Percentiles rank a stretch among this genome's conserved stretches.
phyloP scores from a whole-genome alignment of 2,113 vertebrate species.

The Prunella himalayana region DNA sequence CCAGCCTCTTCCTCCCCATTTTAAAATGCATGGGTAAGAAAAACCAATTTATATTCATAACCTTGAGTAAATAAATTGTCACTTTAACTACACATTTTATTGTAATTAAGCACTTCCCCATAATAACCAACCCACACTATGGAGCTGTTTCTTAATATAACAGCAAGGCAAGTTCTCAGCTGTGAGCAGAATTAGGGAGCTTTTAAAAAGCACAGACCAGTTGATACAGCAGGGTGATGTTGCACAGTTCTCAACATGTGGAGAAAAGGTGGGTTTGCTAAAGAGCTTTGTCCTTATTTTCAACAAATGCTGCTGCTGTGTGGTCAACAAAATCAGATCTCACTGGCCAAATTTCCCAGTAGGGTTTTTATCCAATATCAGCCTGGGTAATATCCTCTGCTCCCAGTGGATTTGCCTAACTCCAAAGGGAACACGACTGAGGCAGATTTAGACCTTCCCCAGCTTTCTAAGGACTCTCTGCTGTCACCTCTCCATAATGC shows the following conservation, averaged over 20 bases:
- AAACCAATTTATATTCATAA: background rate
- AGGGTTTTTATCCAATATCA: background rate
- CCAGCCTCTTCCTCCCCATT: background rate
- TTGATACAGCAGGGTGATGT: background rate
- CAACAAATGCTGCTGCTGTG: background rate
- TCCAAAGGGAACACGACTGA: background rate
- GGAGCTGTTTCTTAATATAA: background rate
- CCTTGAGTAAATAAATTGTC: slow-evolving; percentile 26
- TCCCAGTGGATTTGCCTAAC: background rate
- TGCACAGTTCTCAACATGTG: background rate
- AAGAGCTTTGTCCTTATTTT: background rate
- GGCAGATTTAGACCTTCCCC: slow-evolving; percentile 21
- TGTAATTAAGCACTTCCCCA: background rate
- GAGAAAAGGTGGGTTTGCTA: background rate
- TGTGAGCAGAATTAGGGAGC: background rate
- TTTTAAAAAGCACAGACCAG: background rate
- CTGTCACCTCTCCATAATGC: slow-evolving; percentile 15
- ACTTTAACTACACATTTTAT: background rate
- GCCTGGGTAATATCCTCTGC: background rate
- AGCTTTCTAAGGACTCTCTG: background rate
- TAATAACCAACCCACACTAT: background rate
- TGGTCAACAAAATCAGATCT: background rate
- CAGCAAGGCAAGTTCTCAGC: background rate
- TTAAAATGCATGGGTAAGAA: background rate
- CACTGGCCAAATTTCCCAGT: background rate